Base-by-base conservation (phyloP, 2,113 vertebrate genomes). In the Xiphophorus couchianus region DNA sequence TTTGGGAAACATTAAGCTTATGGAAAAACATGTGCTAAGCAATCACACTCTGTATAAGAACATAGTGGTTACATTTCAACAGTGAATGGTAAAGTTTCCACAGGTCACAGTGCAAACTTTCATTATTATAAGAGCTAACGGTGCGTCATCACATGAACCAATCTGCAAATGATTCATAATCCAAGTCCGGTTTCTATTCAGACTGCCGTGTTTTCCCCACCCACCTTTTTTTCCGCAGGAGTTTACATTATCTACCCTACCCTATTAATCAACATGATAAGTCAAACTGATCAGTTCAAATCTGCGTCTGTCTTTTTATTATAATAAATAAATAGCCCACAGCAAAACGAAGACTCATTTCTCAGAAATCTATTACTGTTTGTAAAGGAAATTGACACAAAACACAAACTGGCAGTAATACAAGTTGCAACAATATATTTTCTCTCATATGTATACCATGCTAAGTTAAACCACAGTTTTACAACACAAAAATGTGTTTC, bases 121-220 rank as follows among this genome's bases (percentile, higher is more conserved):
- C 51, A 5, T 31, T 69, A 60, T 28, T 69, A 60, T 28, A 66
- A 30, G 27, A 66, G 19, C 8, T 4, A 66, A 30, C 19, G 29
- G 19, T 76, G 69, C 10, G 28, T 84, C 66, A 74, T 73, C 17
- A 73, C 60, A 71, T 28, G 10, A 66, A 44, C 48, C 51, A 73
- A 42, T 35, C 0, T 60, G 1, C 14, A 25, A 33, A 37, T 85
- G 77, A 85, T 35, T 77, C 81, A 81, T 31, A 78, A 7, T 76
- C 35, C 51, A 1, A 79, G 64, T 60, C 35, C 39, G 31, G 42
- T 64, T 35, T 66, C 51, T 30, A 68, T 74, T 73, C 8, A 67
- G 30, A 28, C 61, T 27, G 19, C 1, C 44, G 62, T 58, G 70
- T 61, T 80, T 81, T 71, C 86, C 82, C 86, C 86, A 7, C 81